These are phyloP conservation scores for Cavia aperea DNA, from an alignment of 2,113 vertebrate genomes.

Conservation along the genomic window DNA sequence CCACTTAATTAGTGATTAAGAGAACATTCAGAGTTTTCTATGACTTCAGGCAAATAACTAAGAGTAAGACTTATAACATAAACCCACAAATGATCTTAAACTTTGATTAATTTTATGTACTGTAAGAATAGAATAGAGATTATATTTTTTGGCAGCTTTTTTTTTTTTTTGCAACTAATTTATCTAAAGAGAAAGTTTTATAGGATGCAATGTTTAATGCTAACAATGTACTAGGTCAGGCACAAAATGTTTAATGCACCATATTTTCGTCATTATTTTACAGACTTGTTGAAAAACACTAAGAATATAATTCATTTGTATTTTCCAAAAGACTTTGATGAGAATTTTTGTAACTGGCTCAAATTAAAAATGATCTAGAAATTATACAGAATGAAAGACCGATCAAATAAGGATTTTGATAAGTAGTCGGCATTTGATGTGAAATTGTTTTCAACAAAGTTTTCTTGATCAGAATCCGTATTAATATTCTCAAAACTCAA, in stretches of 20 bases:
- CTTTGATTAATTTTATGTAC: conserved; percentile 15
- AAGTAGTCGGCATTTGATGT: conserved; percentile 30
- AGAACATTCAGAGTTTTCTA: not conserved
- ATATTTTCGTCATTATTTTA: conserved; percentile 61
- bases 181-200: conserved; percentile 52
- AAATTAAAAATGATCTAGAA: conserved; percentile 63
- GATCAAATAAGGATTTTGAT: conserved; percentile 55
- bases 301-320: conserved; percentile 61
- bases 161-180: conserved; percentile 49
- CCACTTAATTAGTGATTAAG: not conserved
- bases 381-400: conserved; percentile 55
- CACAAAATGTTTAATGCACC: conserved; percentile 30
- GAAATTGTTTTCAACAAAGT: conserved; percentile 4
- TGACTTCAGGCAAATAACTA: not conserved
- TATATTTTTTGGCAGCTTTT: conserved; percentile 48
- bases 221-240: conserved; percentile 36
- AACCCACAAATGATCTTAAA: not conserved
- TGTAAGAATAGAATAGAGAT: conserved; percentile 46
- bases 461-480: conserved; percentile 45
- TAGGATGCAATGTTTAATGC: conserved; percentile 56
- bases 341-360: conserved; percentile 57
- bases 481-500: conserved; percentile 23
- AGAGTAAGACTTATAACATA: not conserved
- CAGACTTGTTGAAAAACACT: conserved; percentile 61
- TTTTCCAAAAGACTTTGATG: conserved; percentile 66